These are phyloP conservation scores for Kryptolebias marmoratus DNA, from an alignment of 2,113 vertebrate species.

Conservation along the genomic window DNA sequence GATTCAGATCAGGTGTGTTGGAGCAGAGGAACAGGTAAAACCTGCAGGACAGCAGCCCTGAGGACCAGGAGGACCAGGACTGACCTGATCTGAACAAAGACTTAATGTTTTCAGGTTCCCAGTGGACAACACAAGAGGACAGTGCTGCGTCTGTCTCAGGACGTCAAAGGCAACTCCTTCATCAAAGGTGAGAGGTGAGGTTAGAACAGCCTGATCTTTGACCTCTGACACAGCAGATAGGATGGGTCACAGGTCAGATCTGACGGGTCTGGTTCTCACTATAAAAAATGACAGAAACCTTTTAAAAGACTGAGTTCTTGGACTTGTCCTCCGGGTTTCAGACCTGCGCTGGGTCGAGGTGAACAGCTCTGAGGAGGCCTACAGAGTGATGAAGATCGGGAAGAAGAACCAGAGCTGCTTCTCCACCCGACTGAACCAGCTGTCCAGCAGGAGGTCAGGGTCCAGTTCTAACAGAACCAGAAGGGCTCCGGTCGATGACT, in stretches of 20 bases:
- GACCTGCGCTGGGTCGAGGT: slow-evolving; percentile 94
- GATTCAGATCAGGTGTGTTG: too few species aligned
- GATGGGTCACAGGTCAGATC: too few species aligned
- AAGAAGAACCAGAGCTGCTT: slow-evolving; percentile 91
- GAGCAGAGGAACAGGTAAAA: too few species aligned
- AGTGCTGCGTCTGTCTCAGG: slow-evolving; percentile 88
- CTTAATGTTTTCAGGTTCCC: slow-evolving; percentile 59
- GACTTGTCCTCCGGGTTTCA: slow-evolving; percentile 48
- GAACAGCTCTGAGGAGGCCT: slow-evolving; percentile 89
- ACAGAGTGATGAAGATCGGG: slow-evolving; percentile 89
- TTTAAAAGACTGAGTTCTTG: not conserved
- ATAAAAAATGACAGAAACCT: not conserved
- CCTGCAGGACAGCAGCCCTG: too few species aligned
- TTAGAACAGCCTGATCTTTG: not conserved
- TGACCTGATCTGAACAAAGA: too few species aligned
- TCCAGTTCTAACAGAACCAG: too few species aligned
- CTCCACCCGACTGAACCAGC: slow-evolving; percentile 88
- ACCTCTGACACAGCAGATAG: not conserved
- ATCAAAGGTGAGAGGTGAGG: slow-evolving; percentile 85
- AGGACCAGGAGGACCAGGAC: too few species aligned
- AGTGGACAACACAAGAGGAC: slow-evolving; percentile 81
- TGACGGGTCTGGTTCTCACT: too few species aligned
- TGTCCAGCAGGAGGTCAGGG: slow-evolving; percentile 90
- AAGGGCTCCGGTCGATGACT: not conserved
- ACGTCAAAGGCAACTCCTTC: slow-evolving; percentile 91